These are phyloP conservation scores for Phalanger gymnotis DNA, from an alignment of 2,797 vertebrate species.

Conservation along the genomic window DNA sequence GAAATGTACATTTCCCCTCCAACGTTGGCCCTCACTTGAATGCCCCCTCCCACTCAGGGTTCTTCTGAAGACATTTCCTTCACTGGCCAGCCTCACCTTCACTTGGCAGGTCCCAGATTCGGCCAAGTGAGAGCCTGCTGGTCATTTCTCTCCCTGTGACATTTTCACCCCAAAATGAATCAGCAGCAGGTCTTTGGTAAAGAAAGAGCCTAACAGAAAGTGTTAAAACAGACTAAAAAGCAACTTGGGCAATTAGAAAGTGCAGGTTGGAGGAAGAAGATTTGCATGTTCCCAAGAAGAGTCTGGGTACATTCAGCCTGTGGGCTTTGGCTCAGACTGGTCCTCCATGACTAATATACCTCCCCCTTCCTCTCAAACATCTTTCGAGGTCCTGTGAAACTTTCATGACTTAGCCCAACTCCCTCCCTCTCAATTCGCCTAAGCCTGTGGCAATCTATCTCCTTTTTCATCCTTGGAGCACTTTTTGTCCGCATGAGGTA, in stretches of 20 bases:
- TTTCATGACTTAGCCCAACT: not conserved
- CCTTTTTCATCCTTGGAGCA: not conserved
- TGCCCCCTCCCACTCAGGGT: not conserved
- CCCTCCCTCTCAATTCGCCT: not conserved
- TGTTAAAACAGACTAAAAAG: not conserved
- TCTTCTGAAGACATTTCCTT: conserved; percentile 4
- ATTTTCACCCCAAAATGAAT: conserved; percentile 46
- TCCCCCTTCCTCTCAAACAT: not conserved
- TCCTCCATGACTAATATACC: not conserved
- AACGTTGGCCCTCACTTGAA: conserved; percentile 14
- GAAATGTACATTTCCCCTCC: conserved; percentile 30
- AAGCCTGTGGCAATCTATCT: not conserved
- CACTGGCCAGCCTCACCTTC: conserved; percentile 21
- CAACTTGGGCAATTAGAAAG: not conserved
- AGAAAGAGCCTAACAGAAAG: conserved; percentile 14
- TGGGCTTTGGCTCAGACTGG: not conserved
- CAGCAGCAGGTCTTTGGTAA: not conserved
- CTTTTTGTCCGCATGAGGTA: not conserved
- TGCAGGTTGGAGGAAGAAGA: not conserved
- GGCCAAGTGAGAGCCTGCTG: conserved; percentile 11
- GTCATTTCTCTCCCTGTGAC: conserved; percentile 17
- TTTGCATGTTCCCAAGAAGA: not conserved
- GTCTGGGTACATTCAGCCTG: not conserved
- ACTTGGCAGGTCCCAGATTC: conserved; percentile 16
- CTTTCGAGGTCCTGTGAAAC: not conserved